Percentiles rank a stretch among this genome's conserved stretches.
phyloP scores from a whole-genome alignment of 1,140 invertebrate species.

The Hyposmocoma kahamanoa region DNA sequence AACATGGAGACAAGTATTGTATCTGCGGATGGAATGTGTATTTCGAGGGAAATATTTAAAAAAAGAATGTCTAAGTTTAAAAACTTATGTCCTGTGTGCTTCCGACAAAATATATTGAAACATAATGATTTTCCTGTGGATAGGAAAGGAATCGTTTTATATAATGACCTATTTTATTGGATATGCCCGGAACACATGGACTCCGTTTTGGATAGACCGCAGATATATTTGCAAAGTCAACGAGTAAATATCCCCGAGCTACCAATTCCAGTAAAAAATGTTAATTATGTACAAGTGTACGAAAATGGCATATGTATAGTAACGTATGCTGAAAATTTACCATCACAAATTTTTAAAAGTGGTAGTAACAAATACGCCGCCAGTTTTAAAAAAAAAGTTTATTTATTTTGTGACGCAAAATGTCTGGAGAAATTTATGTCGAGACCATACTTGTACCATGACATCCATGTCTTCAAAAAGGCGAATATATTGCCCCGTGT shows the following conservation, averaged over 20 bases:
- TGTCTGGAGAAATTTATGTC: constrained; percentile 71
- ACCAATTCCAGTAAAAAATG: constrained; percentile 53
- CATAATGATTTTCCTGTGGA: constrained; percentile 58
- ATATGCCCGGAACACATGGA: constrained; percentile 70
- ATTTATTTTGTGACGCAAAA: constrained; percentile 70
- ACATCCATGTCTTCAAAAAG: constrained; percentile 59
- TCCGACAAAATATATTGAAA: constrained; percentile 51
- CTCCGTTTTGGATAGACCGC: constrained; percentile 56
- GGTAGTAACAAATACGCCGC: constrained; percentile 59
- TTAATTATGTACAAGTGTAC: constrained; percentile 48
- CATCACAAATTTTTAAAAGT: constrained; percentile 50
- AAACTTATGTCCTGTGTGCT: constrained; percentile 74
- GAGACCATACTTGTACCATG: constrained; percentile 58
- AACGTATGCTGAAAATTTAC: constrained; percentile 72
- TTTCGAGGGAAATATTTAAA: constrained; percentile 71
- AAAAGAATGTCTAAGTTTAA: constrained; percentile 65
- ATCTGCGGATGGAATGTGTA: constrained; percentile 46
- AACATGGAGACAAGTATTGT: constrained; percentile 53
- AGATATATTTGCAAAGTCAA: constrained; percentile 33
- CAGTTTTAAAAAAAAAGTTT: constrained; percentile 57
- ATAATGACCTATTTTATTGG: constrained; percentile 73
- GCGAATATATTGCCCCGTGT: constrained; percentile 46
- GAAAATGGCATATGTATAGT: constrained; percentile 75
- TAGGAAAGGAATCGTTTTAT: constrained; percentile 73
- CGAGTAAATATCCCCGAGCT: constrained; percentile 62